A percentile compares a stretch with the other conserved stretches of the same genome.
phyloP scores from a whole-genome alignment of 2,113 vertebrate genomes.

The Cyrtonyx montezumae region DNA sequence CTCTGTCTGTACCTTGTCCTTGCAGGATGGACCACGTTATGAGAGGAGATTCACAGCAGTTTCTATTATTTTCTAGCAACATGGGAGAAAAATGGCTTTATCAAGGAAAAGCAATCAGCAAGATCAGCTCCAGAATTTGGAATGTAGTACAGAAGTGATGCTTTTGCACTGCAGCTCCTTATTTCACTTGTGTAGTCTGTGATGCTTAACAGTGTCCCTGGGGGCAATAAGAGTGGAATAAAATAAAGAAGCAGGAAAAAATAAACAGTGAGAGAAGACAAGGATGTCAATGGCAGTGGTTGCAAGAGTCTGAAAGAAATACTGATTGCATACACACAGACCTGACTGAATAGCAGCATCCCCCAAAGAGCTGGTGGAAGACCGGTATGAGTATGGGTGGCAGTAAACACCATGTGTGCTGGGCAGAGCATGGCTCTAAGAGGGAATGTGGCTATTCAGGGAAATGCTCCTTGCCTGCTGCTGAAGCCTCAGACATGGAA shows the following conservation, averaged over 20 bases:
- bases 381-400: background rate
- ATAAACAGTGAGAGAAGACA: background rate
- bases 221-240: background rate
- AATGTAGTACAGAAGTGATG: background rate
- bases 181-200: too few species aligned
- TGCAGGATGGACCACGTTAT: background rate
- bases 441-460: background rate
- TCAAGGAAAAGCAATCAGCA: background rate
- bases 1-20: background rate
- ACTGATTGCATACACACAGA: background rate
- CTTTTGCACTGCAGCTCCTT: background rate
- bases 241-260: background rate
- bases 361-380: rapidly evolving
- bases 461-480: background rate
- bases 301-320: background rate
- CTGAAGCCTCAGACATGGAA: background rate
- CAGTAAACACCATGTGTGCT: background rate
- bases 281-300: background rate
- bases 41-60: background rate
- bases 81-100: background rate
- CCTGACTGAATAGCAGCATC: background rate
- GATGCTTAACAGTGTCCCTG: background rate
- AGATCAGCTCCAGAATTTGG: background rate
- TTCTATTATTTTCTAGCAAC: background rate
- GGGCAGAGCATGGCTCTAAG: rapidly evolving